Evolutionary conservation across 2,113 vertebrate genomes (phyloP).

Genomic region (Psittacula cyanocephala): DNA sequence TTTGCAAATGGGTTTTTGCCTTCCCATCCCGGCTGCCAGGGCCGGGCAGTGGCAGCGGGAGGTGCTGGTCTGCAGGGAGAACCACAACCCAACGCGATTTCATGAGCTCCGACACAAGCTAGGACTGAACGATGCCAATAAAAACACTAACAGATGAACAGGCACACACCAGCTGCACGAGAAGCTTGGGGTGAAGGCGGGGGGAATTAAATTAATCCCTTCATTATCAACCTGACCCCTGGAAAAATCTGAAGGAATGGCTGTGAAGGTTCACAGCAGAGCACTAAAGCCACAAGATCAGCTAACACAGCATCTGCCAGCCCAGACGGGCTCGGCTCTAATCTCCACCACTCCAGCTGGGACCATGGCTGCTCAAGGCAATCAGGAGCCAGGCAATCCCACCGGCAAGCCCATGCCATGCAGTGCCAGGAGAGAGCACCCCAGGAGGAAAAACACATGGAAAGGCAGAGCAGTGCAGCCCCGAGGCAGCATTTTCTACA

Average conservation of each 20-base stretch:
- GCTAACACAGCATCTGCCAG: constrained; percentile 56
- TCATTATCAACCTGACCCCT: constrained; percentile 66
- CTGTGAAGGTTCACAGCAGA: constrained; percentile 14
- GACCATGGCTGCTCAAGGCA: not conserved
- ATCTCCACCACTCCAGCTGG: not conserved
- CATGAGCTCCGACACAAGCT: not conserved
- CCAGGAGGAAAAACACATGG: fast-evolving
- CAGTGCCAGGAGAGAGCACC: not conserved
- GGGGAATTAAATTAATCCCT: constrained; percentile 63
- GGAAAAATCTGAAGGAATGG: constrained; percentile 50
- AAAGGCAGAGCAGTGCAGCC: not conserved
- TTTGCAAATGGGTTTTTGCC: not conserved
- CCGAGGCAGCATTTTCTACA: not conserved
- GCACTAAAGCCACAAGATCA: constrained; percentile 43
- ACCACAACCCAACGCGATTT: not conserved
- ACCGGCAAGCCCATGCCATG: not conserved
- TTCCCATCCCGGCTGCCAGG: not conserved
- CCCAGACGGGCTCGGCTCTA: not conserved
- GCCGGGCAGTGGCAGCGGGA: not conserved
- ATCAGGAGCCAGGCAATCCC: not conserved
- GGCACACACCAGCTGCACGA: constrained; percentile 37
- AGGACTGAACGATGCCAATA: not conserved
- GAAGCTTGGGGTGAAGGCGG: not conserved
- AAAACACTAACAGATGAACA: constrained; percentile 65
- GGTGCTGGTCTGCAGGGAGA: not conserved